phyloP scores from a whole-genome alignment of 2,113 vertebrate species.

The Accipiter virgatus region DNA sequence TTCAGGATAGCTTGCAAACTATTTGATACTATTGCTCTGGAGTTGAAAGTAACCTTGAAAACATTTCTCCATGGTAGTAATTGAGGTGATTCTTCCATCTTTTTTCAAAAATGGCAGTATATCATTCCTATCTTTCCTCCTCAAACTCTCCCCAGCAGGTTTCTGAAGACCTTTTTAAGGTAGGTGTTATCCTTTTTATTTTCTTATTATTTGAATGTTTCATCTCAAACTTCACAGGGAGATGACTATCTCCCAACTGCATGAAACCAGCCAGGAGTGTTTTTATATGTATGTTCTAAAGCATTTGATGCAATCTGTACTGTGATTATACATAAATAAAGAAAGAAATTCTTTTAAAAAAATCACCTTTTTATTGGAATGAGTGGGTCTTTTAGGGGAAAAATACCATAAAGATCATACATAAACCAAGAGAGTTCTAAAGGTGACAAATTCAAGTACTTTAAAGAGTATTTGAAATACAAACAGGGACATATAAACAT shows the following conservation, averaged over 20 bases:
- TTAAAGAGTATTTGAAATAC: slow-evolving; percentile 21
- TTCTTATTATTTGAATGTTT: slow-evolving; percentile 39
- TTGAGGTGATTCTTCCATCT: slow-evolving; percentile 7
- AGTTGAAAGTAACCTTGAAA: slow-evolving; percentile 61
- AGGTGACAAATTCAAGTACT: background rate
- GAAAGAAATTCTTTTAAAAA: background rate
- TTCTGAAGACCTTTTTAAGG: slow-evolving; percentile 30
- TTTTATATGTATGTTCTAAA: background rate
- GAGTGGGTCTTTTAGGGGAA: background rate
- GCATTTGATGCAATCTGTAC: slow-evolving; percentile 21
- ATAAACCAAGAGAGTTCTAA: background rate
- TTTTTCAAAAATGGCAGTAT: slow-evolving; percentile 28
- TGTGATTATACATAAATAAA: slow-evolving; percentile 25
- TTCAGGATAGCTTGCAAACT: slow-evolving; percentile 35
- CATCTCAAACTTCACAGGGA: slow-evolving; percentile 23
- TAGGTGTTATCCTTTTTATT: slow-evolving; percentile 5
- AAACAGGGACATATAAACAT: background rate
- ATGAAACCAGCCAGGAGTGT: background rate
- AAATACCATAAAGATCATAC: background rate
- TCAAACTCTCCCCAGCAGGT: slow-evolving; percentile 1
- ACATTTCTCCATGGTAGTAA: slow-evolving; percentile 12
- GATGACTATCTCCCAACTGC: background rate
- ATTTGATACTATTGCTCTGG: slow-evolving; percentile 35
- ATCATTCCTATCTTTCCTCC: background rate
- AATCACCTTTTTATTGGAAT: background rate